Percentiles rank a stretch among this genome's conserved stretches.
Conservation (phyloP, 1,140 invertebrate genomes). For the Caenorhabditis inopinata region DNA sequence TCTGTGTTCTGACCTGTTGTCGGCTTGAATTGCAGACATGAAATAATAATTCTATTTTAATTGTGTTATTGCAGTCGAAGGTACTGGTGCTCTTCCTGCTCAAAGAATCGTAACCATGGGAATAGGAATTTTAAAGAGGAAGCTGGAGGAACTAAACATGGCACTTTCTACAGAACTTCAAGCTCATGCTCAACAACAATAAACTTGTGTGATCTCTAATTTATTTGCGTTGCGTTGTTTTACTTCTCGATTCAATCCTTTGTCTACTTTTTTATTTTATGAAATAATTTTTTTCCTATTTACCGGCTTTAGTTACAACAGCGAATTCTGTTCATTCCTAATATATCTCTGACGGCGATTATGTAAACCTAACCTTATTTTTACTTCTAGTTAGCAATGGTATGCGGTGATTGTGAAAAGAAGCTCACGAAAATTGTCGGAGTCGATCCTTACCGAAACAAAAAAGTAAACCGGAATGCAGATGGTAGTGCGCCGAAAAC, state of each 20-base stretch:
- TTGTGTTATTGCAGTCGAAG: constrained; percentile 75
- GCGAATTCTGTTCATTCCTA: too few species aligned
- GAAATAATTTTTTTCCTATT: too few species aligned
- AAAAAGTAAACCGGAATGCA: constrained; percentile 32
- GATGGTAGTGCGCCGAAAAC: constrained; percentile 28
- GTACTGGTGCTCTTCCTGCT: constrained; percentile 85
- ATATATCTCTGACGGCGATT: too few species aligned
- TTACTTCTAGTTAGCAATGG: background rate
- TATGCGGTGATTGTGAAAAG: constrained; percentile 36
- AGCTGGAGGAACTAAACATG: constrained; percentile 80
- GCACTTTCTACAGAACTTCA: constrained; percentile 75
- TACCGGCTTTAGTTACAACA: too few species aligned
- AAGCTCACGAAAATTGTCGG: constrained; percentile 46
- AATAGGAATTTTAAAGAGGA: constrained; percentile 87
- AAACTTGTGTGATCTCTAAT: constrained; percentile 10
- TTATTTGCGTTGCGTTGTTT: background rate
- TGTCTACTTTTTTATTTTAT: too few species aligned
- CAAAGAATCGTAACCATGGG: constrained; percentile 96
- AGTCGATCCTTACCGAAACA: constrained; percentile 46
- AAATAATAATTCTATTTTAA: too few species aligned
- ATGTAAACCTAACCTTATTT: too few species aligned
- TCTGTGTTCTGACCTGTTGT: too few species aligned
- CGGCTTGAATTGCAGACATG: too few species aligned
- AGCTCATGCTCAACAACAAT: constrained; percentile 26
- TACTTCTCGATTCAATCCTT: too few species aligned